phyloP scores from a whole-genome alignment of 2,113 vertebrate genomes.

The Dinomys branickii region DNA sequence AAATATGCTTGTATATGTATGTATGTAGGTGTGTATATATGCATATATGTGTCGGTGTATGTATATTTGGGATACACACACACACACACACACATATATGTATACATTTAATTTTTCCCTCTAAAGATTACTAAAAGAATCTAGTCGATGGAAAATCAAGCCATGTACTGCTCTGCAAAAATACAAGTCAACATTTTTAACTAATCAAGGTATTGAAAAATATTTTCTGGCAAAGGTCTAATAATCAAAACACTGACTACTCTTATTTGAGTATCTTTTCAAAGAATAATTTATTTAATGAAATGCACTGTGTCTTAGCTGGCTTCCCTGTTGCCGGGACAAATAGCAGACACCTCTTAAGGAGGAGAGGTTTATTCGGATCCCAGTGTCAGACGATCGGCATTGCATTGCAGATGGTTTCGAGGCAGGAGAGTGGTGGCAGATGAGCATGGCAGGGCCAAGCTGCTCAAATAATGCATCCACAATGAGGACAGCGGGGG shows the following conservation, averaged over 20 bases:
- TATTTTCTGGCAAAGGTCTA: not conserved
- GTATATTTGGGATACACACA: no score
- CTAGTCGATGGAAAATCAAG: not conserved
- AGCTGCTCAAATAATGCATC: not conserved
- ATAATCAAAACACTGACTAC: not conserved
- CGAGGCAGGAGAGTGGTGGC: not conserved
- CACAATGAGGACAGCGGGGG: rapidly evolving
- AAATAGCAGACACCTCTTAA: not conserved
- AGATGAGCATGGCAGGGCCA: no score
- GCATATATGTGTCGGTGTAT: not conserved
- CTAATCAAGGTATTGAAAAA: not conserved
- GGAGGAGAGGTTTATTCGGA: not conserved
- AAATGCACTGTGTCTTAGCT: not conserved
- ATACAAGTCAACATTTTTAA: not conserved
- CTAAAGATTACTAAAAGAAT: not conserved
- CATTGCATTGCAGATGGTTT: no score
- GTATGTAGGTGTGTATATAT: no score
- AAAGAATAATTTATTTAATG: not conserved
- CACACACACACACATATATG: no score
- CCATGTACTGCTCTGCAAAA: not conserved
- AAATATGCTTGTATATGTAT: not conserved
- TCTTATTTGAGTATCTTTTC: not conserved
- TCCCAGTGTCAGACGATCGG: not conserved
- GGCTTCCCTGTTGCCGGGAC: not conserved
- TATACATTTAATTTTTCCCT: not conserved